Conservation (phyloP, 2,113 vertebrate species). For the Prionailurus viverrinus region DNA sequence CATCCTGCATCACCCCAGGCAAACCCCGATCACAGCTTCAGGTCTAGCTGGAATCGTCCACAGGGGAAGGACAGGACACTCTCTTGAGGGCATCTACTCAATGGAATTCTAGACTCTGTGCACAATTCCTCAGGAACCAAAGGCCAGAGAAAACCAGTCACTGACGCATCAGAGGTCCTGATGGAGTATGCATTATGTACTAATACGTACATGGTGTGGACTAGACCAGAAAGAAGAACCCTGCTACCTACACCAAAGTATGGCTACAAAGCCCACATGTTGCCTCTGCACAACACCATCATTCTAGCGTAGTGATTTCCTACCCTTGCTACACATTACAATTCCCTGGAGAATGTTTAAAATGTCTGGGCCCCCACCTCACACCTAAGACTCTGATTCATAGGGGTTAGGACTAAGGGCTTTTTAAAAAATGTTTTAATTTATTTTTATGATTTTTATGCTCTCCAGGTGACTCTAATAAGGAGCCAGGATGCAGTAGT, state of each 20-base stretch:
- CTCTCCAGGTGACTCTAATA: background rate
- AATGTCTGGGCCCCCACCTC: background rate
- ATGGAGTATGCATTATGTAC: background rate
- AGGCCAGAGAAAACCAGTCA: slow-evolving; percentile 38
- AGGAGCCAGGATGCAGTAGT: background rate
- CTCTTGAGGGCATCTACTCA: background rate
- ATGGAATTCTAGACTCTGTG: background rate
- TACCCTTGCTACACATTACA: background rate
- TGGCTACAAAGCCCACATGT: background rate
- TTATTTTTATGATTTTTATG: background rate
- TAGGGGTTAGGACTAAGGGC: background rate
- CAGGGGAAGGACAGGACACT: background rate
- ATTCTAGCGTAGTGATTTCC: background rate
- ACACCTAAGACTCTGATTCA: background rate
- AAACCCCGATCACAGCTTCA: background rate
- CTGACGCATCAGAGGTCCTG: background rate
- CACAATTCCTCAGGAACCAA: background rate
- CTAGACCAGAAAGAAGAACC: background rate
- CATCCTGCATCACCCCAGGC: background rate
- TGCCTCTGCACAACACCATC: background rate
- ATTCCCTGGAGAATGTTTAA: background rate
- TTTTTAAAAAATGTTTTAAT: background rate
- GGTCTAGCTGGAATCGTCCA: background rate
- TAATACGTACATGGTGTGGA: background rate
- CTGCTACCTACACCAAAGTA: background rate